These are phyloP conservation scores for Anthrax anthrax DNA, from an alignment of 2,888 invertebrate genomes.

Conservation along the genomic window DNA sequence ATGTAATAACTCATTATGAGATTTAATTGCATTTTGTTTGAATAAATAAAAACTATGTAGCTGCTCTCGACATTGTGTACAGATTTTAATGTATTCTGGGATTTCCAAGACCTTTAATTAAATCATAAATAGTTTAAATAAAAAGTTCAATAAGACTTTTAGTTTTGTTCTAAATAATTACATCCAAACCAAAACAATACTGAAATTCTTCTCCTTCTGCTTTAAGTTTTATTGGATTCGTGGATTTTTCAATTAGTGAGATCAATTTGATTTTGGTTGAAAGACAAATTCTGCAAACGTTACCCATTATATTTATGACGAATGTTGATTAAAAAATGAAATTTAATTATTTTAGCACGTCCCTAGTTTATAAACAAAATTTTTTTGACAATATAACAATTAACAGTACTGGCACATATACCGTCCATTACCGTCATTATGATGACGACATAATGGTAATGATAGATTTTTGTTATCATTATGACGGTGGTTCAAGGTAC, in stretches of 20 bases:
- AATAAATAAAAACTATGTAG: background rate
- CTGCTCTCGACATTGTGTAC: background rate
- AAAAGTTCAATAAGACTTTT: background rate
- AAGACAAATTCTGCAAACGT: background rate
- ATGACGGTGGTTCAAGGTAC: no score
- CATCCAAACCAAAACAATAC: constrained; percentile 3
- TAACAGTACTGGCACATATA: no score
- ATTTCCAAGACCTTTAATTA: background rate
- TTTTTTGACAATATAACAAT: no score
- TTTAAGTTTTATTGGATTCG: background rate
- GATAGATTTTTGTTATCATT: no score
- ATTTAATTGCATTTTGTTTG: constrained; percentile 1
- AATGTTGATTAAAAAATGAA: no score
- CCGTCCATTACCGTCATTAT: no score
- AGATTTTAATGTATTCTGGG: background rate
- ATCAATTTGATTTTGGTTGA: background rate
- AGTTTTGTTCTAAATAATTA: background rate
- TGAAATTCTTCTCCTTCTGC: constrained; percentile 1
- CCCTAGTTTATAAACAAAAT: no score
- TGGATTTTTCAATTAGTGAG: background rate
- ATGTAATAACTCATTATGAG: no score
- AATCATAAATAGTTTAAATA: no score
- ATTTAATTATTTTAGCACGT: no score
- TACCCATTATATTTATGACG: background rate
- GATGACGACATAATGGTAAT: no score